Evolutionary conservation across 1,140 invertebrate genomes (phyloP).

Genomic region (Ostrea denselamellosa): DNA sequence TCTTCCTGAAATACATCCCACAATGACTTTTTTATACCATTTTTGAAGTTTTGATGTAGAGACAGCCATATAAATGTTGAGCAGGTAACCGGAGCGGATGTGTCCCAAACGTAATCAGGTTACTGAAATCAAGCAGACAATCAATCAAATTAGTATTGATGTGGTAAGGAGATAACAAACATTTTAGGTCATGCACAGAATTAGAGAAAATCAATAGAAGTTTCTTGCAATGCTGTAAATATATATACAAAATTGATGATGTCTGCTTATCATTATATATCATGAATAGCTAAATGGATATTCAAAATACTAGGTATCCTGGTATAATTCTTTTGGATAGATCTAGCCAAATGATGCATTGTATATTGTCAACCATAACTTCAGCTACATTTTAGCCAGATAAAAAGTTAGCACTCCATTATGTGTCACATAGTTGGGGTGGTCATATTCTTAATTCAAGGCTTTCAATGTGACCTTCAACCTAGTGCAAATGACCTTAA

Average conservation of each 20-base stretch:
- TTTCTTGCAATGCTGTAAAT: background rate
- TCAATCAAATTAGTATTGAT: constrained; percentile 34
- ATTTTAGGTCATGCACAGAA: background rate
- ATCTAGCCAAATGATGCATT: no score
- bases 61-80: background rate
- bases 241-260: background rate
- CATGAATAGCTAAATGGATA: background rate
- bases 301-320: background rate
- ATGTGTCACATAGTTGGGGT: no score
- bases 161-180: background rate
- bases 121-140: constrained; percentile 35
- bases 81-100: background rate
- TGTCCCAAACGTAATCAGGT: background rate
- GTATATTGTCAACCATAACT: no score
- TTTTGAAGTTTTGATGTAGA: background rate
- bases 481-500: no score
- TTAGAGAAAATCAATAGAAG: constrained; percentile 24
- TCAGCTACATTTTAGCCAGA: no score
- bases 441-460: no score
- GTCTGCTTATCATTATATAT: background rate
- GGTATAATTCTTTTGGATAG: background rate
- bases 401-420: no score
- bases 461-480: no score
- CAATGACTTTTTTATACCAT: background rate
- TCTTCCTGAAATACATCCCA: background rate